Percentiles rank a stretch among this genome's conserved stretches.
These are phyloP conservation scores for Octopus bimaculoides DNA, from an alignment of 1,140 invertebrate genomes.

Conservation along the genomic window DNA sequence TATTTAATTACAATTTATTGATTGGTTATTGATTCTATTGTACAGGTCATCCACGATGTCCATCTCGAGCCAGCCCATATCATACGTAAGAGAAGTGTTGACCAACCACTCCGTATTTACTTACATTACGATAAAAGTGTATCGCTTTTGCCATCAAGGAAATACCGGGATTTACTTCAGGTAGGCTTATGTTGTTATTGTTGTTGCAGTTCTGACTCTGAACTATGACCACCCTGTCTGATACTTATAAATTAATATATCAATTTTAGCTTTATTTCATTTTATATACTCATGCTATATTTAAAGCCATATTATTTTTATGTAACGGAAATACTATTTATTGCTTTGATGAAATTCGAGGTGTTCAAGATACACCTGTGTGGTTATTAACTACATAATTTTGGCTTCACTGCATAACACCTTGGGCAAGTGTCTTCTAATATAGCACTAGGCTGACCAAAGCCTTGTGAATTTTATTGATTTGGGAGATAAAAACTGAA, in stretches of 20 bases:
- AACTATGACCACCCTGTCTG: neutral
- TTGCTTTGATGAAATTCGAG: too few relatives aligned
- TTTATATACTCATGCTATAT: neutral
- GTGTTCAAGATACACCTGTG: too few relatives aligned
- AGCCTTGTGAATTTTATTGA: too few relatives aligned
- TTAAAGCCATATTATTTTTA: too few relatives aligned
- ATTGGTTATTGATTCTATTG: neutral
- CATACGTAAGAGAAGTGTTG: constrained; percentile 78
- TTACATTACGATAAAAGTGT: constrained; percentile 88
- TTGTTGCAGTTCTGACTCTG: neutral
- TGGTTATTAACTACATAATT: too few relatives aligned
- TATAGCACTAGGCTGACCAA: too few relatives aligned
- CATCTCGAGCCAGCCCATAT: constrained; percentile 76
- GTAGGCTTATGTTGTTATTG: constrained; percentile 64
- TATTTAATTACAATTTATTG: neutral
- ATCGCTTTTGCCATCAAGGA: constrained; percentile 71
- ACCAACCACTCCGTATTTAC: constrained; percentile 83
- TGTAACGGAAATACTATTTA: too few relatives aligned
- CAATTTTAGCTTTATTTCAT: neutral
- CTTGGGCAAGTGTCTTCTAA: too few relatives aligned
- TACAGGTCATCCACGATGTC: constrained; percentile 78
- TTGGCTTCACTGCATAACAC: too few relatives aligned
- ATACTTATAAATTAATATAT: constrained; percentile 2
- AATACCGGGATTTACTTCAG: constrained; percentile 77
- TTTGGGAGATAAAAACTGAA: too few relatives aligned